Base-by-base conservation (phyloP, 2,888 invertebrate species). In the Syrphus vitripennis region DNA sequence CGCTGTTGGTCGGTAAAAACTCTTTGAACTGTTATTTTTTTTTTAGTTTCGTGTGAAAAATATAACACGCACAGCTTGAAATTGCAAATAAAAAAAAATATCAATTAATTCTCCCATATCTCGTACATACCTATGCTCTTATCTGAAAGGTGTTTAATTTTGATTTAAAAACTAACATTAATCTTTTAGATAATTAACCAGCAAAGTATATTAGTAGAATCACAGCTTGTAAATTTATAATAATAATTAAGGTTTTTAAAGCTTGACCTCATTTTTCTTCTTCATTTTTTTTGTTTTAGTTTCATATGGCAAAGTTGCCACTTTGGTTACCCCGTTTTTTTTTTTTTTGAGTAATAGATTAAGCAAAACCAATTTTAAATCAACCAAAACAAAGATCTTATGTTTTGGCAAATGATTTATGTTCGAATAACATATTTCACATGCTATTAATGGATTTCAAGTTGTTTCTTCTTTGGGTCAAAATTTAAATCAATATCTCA, bases 1-100 rank as follows among this genome's bases (percentile, higher is more conserved):
- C 12, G 34, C 12, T 12, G 9, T 9, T 3, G 34, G 34, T 61
- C 61, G 61, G 61, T 9, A 48, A 48, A n/a, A 19, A 48, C 12
- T 19, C 48, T 67, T 67, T 67, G 31, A 67, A 34, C 29, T 57
- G 29, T 29, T 34, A 10, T 34, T 12, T 3, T 14, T 24, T 48
- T 29, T 31, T 48, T 24, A 31, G 31, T 19, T 31, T 67, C 65
- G 65, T 67, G 65, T 67, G 65, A 67, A 67, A 63, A 65, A 67
- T 48, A 67, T 67, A 67, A 67, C 65, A 67, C 65, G 65, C 45
- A 67, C 29, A 67, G 45, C 48, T 19, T 14, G 45, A 67, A 48
- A 31, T 16, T 40, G 26, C 26, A 63, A 67, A 45, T 29, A 16
- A 19, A 45, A 45, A 16, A 29, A 26, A 42, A 37, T 59, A 34